Evolutionary conservation across 2,797 vertebrate genomes (phyloP).

Genomic region (Onychomys leucogaster): DNA sequence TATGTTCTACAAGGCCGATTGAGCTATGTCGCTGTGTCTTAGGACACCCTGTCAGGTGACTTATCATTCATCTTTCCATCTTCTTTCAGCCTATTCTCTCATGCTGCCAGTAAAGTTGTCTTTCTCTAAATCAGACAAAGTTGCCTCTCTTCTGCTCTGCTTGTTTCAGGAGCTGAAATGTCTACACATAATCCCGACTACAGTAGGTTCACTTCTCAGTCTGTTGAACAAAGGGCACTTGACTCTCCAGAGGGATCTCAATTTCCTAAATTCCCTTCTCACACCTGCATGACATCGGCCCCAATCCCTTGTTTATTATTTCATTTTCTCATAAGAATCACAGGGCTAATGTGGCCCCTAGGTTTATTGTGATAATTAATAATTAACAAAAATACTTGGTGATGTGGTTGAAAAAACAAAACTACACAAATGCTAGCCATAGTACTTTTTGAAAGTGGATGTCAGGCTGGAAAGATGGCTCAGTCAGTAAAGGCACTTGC

Average conservation of each 20-base stretch:
- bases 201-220: not conserved
- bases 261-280: not conserved
- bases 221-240: not conserved
- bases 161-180: not conserved
- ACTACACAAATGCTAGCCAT: not conserved
- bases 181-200: not conserved
- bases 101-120: not conserved
- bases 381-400: not conserved
- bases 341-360: not conserved
- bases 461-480: not conserved
- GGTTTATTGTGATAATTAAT: not conserved
- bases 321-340: not conserved
- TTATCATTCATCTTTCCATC: not conserved
- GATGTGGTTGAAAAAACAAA: not conserved
- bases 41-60: not conserved
- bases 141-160: not conserved
- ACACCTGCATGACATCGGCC: not conserved
- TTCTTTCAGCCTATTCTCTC: not conserved
- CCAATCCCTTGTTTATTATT: not conserved
- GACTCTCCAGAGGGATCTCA: not conserved
- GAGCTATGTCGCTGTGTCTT: not conserved
- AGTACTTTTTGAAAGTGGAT: not conserved
- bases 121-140: not conserved
- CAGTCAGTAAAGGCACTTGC: not conserved
- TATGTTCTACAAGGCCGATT: not conserved